Evolutionary conservation across 1,140 invertebrate genomes (phyloP).

Genomic region (Brachionus plicatilis): DNA sequence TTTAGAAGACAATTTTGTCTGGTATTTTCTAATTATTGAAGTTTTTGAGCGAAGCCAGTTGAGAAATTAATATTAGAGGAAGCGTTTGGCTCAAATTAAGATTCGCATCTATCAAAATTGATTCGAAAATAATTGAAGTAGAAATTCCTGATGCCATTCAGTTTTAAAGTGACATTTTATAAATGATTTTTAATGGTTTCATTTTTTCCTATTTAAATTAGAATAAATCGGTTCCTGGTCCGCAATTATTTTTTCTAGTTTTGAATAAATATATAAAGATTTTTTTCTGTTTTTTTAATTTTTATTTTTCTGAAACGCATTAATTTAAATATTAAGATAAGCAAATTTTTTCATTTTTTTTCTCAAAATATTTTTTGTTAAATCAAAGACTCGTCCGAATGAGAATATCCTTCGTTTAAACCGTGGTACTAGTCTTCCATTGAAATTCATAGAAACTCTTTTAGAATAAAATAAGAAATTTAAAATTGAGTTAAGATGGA

Average conservation of each 20-base stretch:
- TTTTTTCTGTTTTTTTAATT: not conserved
- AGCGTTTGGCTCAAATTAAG: not conserved
- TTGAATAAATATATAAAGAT: not conserved
- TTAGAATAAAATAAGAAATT: too few species aligned
- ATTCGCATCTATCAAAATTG: not conserved
- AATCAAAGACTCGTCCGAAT: too few species aligned
- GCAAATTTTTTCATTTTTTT: not conserved
- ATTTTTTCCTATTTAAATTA: not conserved
- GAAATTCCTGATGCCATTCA: not conserved
- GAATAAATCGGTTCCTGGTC: not conserved
- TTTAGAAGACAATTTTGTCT: not conserved
- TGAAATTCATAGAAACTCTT: too few species aligned
- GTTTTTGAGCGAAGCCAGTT: not conserved
- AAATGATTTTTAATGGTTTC: not conserved
- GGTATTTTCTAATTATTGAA: not conserved
- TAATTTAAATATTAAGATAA: conserved; percentile 16
- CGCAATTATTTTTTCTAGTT: not conserved
- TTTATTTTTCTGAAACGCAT: not conserved
- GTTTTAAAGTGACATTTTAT: not conserved
- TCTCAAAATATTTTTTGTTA: too few species aligned
- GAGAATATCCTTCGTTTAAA: too few species aligned
- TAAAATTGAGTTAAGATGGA: too few species aligned
- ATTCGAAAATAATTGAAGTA: not conserved
- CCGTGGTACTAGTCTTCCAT: too few species aligned
- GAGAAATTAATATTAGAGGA: not conserved